These are phyloP conservation scores for Echiichthys vipera DNA, from an alignment of 2,797 vertebrate species.

Conservation along the genomic window DNA sequence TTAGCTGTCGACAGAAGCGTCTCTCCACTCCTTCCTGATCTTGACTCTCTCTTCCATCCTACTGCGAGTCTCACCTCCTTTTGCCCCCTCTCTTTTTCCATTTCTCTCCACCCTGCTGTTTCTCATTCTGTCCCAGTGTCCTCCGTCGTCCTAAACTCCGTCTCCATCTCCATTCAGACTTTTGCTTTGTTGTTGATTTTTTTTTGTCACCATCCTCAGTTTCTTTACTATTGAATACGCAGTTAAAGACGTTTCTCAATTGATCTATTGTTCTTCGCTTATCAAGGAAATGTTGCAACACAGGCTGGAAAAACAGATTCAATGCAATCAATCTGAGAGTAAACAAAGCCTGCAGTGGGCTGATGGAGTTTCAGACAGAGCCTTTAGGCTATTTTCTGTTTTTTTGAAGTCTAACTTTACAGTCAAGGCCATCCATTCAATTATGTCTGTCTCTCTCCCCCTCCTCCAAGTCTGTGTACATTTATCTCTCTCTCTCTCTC, in stretches of 20 bases:
- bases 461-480: neutral
- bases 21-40: slow-evolving; percentile 72
- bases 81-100: slow-evolving; percentile 21
- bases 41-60: slow-evolving; percentile 56
- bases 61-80: slow-evolving; percentile 69
- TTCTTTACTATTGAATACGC: neutral
- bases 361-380: slow-evolving; percentile 15
- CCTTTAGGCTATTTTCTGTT: slow-evolving; percentile 48
- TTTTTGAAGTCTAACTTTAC: slow-evolving; percentile 43
- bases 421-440: slow-evolving; percentile 37
- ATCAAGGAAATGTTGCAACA: slow-evolving; percentile 6
- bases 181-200: neutral
- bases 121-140: slow-evolving; percentile 9
- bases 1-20: slow-evolving; percentile 78
- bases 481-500: neutral
- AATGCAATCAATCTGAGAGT: slow-evolving; percentile 12
- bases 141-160: neutral
- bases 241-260: neutral
- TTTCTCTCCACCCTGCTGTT: slow-evolving; percentile 26
- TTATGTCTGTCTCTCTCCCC: slow-evolving; percentile 6
- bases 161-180: neutral
- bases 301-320: neutral
- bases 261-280: slow-evolving; percentile 3
- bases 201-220: neutral
- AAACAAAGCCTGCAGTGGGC: slow-evolving; percentile 15